Evolutionary conservation across 2,797 vertebrate species (phyloP), one percentile per base, ranked within the genome.

Genomic region (Mus minutoides): DNA sequence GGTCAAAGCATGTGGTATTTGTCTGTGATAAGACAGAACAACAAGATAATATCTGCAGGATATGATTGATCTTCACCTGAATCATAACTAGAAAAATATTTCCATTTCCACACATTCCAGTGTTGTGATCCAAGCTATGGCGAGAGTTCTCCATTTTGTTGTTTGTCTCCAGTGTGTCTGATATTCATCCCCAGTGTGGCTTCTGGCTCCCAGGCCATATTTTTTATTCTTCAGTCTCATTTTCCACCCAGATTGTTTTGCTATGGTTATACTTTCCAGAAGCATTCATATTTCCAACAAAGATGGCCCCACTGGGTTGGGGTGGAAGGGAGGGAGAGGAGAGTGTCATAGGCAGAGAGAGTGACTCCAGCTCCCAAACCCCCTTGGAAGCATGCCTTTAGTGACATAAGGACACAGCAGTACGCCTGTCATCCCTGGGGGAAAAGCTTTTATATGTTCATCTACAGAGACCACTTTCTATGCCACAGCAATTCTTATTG

Each of bases 201-300:
- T 93, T 94, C 34, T 91, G 60, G 56, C 90, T 87, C 67, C 77
- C 10, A 40, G 16, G 21, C 73, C 40, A 7, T 75, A 6, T 85
- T 17, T 95, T 94, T 90, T 56, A 87, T 95, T 78, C 34, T 64
- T 94, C 49, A 79, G 0, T 88, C 85, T 90, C 82, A 13, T 91
- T 96, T 94, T 52, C 56, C 69, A 40, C 21, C 34, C 34, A 92
- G 49, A 54, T 37, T 85, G 88, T 40, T 90, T 54, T 88, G 75
- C 31, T 79, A 2, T 71, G 56, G 54, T 90, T 77, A 62, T 88
- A 16, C 46, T 13, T 93, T 49, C 67, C 67, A 79, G 13, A 89
- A 87, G 6, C n/a, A 14, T 92, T 87, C 29, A 69, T 52, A 85
- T 80, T 83, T 88, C 49, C 62, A 86, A 9, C 21, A 77, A 67